Evolutionary conservation across 2,888 invertebrate species (phyloP).

Genomic region (Hemaris fuciformis): DNA sequence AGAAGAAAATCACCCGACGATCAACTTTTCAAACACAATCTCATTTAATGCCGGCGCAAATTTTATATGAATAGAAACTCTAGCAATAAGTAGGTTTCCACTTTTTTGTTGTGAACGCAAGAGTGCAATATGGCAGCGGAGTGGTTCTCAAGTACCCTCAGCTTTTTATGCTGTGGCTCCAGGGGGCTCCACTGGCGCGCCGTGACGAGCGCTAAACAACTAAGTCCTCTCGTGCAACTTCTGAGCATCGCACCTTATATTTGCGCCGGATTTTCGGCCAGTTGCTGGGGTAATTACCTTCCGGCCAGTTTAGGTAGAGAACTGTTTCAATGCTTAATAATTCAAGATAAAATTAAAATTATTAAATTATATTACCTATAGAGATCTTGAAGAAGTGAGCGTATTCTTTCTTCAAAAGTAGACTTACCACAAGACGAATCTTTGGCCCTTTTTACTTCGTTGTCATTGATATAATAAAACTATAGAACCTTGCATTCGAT

Average conservation of each 20-base stretch:
- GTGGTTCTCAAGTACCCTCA: conserved; percentile 45
- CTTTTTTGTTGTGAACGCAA: conserved; percentile 47
- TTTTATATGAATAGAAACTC: conserved; percentile 44
- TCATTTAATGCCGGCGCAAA: conserved; percentile 24
- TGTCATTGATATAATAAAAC: no score
- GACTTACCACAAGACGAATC: no score
- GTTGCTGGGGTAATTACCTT: no score
- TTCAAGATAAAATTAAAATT: no score
- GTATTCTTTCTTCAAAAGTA: no score
- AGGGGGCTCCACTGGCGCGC: not conserved
- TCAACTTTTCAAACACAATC: conserved; percentile 18
- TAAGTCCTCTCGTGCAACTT: conserved; percentile 55
- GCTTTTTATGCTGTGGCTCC: conserved; percentile 49
- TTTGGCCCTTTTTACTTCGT: no score
- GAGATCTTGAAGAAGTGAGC: no score
- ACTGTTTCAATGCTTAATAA: no score
- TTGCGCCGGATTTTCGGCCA: not conserved
- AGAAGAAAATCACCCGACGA: not conserved
- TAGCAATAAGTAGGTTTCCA: conserved; percentile 41
- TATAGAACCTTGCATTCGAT: not conserved
- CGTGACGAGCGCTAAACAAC: conserved; percentile 58
- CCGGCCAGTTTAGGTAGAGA: no score
- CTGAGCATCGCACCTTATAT: conserved; percentile 30
- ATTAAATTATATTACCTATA: no score
- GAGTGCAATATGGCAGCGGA: conserved; percentile 59